Evolutionary conservation across 2,113 vertebrate species (phyloP), one percentile per base, ranked within the genome.

Genomic region (Vulpes vulpes): DNA sequence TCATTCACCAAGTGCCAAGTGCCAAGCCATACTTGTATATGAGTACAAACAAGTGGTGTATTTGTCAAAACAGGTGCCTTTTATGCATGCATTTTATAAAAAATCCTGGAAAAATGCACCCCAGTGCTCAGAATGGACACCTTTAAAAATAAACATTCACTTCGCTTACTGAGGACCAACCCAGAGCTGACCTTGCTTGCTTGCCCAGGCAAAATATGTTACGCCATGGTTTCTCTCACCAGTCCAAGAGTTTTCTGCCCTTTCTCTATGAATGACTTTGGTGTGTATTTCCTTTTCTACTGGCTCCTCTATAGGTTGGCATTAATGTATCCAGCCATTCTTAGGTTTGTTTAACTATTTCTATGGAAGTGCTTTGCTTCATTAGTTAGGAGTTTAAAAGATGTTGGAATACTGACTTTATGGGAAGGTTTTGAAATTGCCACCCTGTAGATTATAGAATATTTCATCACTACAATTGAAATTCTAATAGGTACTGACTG

Each of bases 281-380:
- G 0, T 57, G 15, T 76, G 0, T 59, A 20, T 74, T 94, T 97
- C 92, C 14, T 93, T 7, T 88, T 79, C 71, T 86, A 2, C 79
- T 69, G 35, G 57, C 38, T 92, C 32, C 59, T 92, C 30, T 91
- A 20, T 65, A 74, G 73, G 71, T 78, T 35, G 23, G 0, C 38
- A 57, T 80, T 96, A 69, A 79, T 1, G 6, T 96, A 67, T 60
- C 15, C 8, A 78, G 22, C 15, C 15, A 62, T 60, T 92, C 30
- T 51, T 32, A 93, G 62, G 32, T 83, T 88, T 95, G 32, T 27
- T 93, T 43, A 43, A 55, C n/a, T 87, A 82, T 78, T 78, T 86
- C 53, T 69, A 60, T 89, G 74, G 94, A 81, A 74, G 35, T n/a
- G 60, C 93, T 86, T 87, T 94, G 53, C 83, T 95, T 93, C 32